These are phyloP conservation scores for Athalia rosae DNA, from an alignment of 2,888 invertebrate species.

Conservation along the genomic window DNA sequence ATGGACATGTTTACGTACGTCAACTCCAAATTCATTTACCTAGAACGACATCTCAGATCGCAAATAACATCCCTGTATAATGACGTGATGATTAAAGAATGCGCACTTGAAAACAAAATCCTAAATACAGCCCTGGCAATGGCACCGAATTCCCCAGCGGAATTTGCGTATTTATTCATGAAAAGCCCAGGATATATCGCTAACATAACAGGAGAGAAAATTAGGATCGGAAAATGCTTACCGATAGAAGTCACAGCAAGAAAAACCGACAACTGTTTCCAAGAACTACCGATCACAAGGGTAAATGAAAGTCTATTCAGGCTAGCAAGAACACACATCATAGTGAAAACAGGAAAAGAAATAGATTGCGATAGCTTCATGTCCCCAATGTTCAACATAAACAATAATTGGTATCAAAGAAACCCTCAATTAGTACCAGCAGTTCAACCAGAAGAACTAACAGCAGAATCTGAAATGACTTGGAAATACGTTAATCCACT, in stretches of 20 bases:
- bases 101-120: conserved; percentile 21
- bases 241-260: conserved; percentile 29
- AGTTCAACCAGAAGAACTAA: no score
- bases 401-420: no score
- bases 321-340: conserved; percentile 44
- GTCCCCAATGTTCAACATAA: no score
- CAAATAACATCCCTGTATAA: conserved; percentile 38
- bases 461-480: no score
- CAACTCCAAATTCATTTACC: conserved; percentile 46
- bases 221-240: conserved; percentile 35
- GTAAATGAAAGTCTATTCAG: conserved; percentile 44
- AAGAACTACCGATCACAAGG: conserved; percentile 45
- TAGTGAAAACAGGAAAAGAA: conserved; percentile 38
- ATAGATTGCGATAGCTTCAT: no score
- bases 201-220: conserved; percentile 30
- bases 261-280: conserved; percentile 36
- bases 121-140: conserved; percentile 21
- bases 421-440: no score
- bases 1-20: conserved; percentile 39
- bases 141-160: conserved; percentile 34
- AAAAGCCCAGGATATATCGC: conserved; percentile 46
- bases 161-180: conserved; percentile 37
- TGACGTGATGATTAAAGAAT: conserved; percentile 20
- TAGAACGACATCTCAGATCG: conserved; percentile 18
- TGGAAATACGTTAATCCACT: no score